Evolutionary conservation across 2,797 vertebrate species (phyloP).

Genomic region (Acrossocheilus wenchowensis): DNA sequence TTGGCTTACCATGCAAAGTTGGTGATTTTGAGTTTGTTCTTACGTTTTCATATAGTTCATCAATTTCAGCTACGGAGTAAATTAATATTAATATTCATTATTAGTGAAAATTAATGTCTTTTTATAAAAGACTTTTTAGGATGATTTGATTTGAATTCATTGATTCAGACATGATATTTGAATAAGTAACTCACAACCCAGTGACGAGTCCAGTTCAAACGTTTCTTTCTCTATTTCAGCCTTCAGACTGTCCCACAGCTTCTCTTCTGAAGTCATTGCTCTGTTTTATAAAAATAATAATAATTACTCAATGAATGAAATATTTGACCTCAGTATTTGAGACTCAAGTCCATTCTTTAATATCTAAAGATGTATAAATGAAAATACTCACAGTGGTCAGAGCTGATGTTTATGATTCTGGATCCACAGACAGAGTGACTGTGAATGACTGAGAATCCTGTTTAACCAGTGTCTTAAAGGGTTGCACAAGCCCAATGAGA

Average conservation of each 20-base stretch:
- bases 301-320: background rate
- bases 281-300: background rate
- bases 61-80: background rate
- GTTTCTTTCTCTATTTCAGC: conserved; percentile 14
- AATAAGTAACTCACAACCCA: conserved; percentile 22
- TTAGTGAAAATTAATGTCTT: background rate
- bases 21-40: background rate
- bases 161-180: background rate
- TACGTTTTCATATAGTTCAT: conserved; percentile 25
- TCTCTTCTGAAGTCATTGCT: conserved; percentile 6
- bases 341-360: background rate
- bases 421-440: background rate
- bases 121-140: background rate
- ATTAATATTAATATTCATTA: background rate
- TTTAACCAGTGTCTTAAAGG: background rate
- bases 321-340: background rate
- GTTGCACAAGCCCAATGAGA: background rate
- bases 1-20: background rate
- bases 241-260: background rate
- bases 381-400: conserved; percentile 9
- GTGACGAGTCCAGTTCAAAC: background rate
- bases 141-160: background rate
- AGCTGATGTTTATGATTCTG: background rate
- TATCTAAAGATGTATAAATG: background rate
- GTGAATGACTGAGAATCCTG: conserved; percentile 11